phyloP scores from a whole-genome alignment of 2,797 vertebrate species.

The Smutsia temminckii region DNA sequence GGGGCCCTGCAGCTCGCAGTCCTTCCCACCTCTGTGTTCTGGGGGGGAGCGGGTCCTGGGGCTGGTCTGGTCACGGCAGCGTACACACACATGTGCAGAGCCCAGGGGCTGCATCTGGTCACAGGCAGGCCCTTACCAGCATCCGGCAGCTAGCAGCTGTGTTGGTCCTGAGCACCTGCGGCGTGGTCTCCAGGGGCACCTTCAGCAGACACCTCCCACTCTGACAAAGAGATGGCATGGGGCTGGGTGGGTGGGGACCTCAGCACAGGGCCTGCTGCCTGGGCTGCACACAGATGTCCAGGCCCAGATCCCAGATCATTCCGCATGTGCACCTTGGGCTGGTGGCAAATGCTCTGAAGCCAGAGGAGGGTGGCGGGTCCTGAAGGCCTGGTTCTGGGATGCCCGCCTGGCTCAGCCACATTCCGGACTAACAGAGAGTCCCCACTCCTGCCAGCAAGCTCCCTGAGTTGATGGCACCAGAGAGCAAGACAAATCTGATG shows the following conservation, averaged over 20 bases:
- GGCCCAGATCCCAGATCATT: accelerated
- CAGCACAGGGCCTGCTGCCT: accelerated
- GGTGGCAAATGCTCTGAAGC: accelerated
- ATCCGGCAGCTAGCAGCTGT: constrained; percentile 26
- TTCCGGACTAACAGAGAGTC: neutral
- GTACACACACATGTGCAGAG: too few species aligned
- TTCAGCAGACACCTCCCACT: constrained; percentile 72
- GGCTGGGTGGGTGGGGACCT: accelerated
- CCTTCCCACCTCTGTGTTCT: accelerated
- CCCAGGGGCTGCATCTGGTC: too few species aligned
- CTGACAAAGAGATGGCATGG: constrained; percentile 44
- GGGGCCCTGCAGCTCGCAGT: accelerated
- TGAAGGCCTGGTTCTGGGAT: neutral
- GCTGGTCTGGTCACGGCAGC: too few species aligned
- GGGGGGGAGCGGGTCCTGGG: too few species aligned
- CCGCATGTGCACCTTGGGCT: accelerated
- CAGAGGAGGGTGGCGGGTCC: too few species aligned
- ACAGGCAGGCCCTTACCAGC: constrained; percentile 67
- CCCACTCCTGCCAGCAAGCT: too few species aligned
- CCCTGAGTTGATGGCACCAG: neutral
- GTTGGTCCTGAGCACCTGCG: constrained; percentile 69
- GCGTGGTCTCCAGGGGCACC: constrained; percentile 82
- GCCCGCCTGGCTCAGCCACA: accelerated
- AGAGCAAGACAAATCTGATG: accelerated
- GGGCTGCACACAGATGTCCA: accelerated